A percentile compares a stretch with the other conserved stretches of the same genome.
These are phyloP conservation scores for Coleophora flavipennella DNA, from an alignment of 2,888 invertebrate genomes.

Conservation along the genomic window DNA sequence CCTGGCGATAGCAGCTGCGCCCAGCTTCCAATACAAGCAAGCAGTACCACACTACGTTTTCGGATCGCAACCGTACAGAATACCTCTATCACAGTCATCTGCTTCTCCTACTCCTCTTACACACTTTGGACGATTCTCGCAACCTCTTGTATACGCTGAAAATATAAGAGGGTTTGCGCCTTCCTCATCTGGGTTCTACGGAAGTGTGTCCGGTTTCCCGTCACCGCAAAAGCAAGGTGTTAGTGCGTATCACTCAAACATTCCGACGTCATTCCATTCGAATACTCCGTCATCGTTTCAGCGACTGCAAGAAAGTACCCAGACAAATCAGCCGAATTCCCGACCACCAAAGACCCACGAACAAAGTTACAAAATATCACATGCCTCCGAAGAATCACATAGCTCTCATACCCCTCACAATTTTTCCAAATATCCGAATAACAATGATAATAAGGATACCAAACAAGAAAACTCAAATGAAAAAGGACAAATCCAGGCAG, in stretches of 20 bases:
- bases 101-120: slow-evolving; percentile 26
- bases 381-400: too few species aligned
- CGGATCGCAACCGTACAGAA: slow-evolving; percentile 34
- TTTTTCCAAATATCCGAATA: too few species aligned
- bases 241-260: slow-evolving; percentile 33
- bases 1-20: slow-evolving; percentile 34
- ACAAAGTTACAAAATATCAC: too few species aligned
- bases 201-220: slow-evolving; percentile 17
- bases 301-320: slow-evolving; percentile 24
- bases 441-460: slow-evolving; percentile 3
- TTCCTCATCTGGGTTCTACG: slow-evolving; percentile 14
- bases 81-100: slow-evolving; percentile 36
- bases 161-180: slow-evolving; percentile 33
- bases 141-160: slow-evolving; percentile 34
- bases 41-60: slow-evolving; percentile 37
- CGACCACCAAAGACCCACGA: too few species aligned
- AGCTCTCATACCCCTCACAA: too few species aligned
- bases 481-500: slow-evolving; percentile 29
- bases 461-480: slow-evolving; percentile 19
- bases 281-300: slow-evolving; percentile 27
- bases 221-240: slow-evolving; percentile 38
- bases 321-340: slow-evolving; percentile 3
- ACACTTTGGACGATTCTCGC: slow-evolving; percentile 28
- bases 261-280: slow-evolving; percentile 2
- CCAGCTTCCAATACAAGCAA: slow-evolving; percentile 37